These are phyloP conservation scores for Silurus glanis DNA, from an alignment of 2,113 vertebrate species.

Conservation along the genomic window DNA sequence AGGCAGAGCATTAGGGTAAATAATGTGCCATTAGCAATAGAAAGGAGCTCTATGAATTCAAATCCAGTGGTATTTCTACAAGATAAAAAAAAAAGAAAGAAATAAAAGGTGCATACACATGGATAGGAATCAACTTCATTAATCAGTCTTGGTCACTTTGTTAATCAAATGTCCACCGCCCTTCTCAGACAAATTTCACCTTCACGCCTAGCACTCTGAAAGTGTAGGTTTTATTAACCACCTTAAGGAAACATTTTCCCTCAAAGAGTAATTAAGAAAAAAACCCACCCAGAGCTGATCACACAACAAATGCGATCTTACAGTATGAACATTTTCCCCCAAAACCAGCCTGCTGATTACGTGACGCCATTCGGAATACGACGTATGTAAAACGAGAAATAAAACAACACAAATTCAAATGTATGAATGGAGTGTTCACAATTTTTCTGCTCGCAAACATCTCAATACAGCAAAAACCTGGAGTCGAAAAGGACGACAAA, in stretches of 20 bases:
- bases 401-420: neutral
- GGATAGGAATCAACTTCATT: neutral
- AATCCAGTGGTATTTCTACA: slow-evolving; percentile 10
- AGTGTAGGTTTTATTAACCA: neutral
- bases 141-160: slow-evolving; percentile 27
- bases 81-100: neutral
- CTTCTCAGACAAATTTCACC: neutral
- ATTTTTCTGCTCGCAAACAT: neutral
- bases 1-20: neutral
- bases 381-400: neutral
- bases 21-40: neutral
- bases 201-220: neutral
- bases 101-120: neutral
- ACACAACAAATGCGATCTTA: neutral
- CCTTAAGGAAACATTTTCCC: neutral
- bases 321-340: neutral
- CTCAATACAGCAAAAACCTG: neutral
- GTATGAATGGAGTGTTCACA: neutral
- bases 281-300: neutral
- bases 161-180: neutral
- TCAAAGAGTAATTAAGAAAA: neutral
- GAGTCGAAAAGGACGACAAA: neutral
- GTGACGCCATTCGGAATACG: neutral
- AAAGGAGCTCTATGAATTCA: neutral
- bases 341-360: slow-evolving; percentile 10